Base-by-base conservation (phyloP, 2,797 vertebrate genomes). In the Lophotriccus pileatus region DNA sequence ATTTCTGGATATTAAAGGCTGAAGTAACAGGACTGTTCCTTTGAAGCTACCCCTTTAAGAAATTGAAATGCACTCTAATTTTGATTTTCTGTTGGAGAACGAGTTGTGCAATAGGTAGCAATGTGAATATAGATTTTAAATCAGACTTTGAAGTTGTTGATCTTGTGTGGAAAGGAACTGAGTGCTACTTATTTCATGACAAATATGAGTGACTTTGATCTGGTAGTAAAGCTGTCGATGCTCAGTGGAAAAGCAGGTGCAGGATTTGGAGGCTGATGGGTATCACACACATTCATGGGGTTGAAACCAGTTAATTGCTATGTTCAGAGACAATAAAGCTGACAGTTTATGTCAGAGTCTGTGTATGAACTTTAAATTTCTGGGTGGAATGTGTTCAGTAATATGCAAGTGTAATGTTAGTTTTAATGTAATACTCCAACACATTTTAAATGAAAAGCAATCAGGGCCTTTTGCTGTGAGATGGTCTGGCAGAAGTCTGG, bases 1-100 rank as follows among this genome's bases (percentile, higher is more conserved):
- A 81, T 58, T 97, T 97, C 80, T 73, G 53, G 32, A 4, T 94
- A 74, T 81, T 89, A 14, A 91, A 95, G 77, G 86, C 95, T 60
- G 62, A 50, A 91, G 73, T 86, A 90, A 50, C 69, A 79, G 85
- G 73, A 64, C 68, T 62, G 14, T 6, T 89, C 8, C 47, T 58
- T 84, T 72, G 44, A 73, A 66, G 28, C 37, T 83, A 49, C 21
- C 25, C 23, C 2, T 34, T 74, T 16, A 11, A 72, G 82, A 30
- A 30, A 30, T 9, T n/a, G 13, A 11, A 47, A 66, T 49, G 3
- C 43, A 12, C 12, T 30, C 5, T 28, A 19, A 7, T 66, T 36
- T 68, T 62, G 14, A 53, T 83, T 91, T 95, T 72, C 30, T 95
- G 7, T 80, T 94, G 86, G 50, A 62, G 12, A 69, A 37, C 1